Conservation (phyloP, 2,797 vertebrate species). For the Syndactyla subalaris region DNA sequence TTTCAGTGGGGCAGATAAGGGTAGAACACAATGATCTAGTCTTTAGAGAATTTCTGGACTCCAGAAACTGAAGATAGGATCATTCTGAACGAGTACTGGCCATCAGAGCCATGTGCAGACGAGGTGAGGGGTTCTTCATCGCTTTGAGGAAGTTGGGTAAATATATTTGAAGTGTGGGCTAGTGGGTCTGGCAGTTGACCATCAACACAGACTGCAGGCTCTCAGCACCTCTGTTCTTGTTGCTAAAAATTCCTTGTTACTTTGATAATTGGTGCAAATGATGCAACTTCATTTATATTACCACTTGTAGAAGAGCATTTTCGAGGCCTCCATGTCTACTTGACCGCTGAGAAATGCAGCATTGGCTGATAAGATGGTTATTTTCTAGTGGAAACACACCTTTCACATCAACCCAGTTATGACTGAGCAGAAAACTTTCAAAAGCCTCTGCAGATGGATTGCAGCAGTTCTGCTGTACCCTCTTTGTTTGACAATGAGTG, state of each 20-base stretch:
- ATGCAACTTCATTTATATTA: constrained; percentile 25
- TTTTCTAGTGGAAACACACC: constrained; percentile 26
- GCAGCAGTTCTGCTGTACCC: background rate
- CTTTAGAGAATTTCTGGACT: background rate
- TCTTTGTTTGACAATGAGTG: background rate
- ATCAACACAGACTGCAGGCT: background rate
- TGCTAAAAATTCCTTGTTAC: constrained; percentile 31
- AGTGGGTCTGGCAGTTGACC: constrained; percentile 5
- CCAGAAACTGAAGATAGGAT: background rate
- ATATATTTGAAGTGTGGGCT: constrained; percentile 5
- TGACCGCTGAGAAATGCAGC: constrained; percentile 34
- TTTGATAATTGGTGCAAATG: constrained; percentile 14
- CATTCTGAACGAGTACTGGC: background rate
- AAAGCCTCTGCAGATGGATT: constrained; percentile 26
- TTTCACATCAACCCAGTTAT: background rate
- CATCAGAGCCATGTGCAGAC: background rate
- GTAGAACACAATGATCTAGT: background rate
- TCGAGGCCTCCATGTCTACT: background rate
- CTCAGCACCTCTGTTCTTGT: background rate
- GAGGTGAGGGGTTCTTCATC: background rate
- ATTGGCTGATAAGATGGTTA: background rate
- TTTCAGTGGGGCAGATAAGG: background rate
- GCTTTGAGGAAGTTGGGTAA: constrained; percentile 5
- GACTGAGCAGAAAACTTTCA: constrained; percentile 27
- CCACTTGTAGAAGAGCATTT: constrained; percentile 34